Conservation (phyloP, 2,888 invertebrate species). For the Eupithecia subfuscata region DNA sequence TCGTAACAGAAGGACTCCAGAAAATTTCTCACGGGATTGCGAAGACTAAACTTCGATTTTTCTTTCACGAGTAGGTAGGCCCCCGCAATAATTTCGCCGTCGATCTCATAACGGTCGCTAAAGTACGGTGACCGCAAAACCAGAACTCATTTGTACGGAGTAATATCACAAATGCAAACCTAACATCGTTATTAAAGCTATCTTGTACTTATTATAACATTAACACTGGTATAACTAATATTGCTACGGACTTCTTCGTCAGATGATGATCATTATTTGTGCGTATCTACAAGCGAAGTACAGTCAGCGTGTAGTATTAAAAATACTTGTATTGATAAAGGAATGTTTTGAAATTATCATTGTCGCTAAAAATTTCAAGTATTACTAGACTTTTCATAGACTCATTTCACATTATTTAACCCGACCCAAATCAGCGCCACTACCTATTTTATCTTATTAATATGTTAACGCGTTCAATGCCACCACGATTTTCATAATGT, state of each 20-base stretch:
- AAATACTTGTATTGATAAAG: no score
- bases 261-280: not conserved
- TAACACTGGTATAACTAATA: conserved; percentile 18
- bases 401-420: not conserved
- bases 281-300: conserved; percentile 4
- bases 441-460: no score
- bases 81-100: not conserved
- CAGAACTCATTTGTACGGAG: conserved; percentile 68
- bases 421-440: no score
- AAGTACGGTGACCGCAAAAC: conserved; percentile 1
- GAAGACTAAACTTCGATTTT: not conserved
- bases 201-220: conserved; percentile 34
- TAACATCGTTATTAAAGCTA: conserved; percentile 73
- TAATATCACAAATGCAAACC: conserved; percentile 78
- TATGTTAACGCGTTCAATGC: no score
- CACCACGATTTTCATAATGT: no score
- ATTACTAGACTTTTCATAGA: not conserved
- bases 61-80: no score
- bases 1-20: not conserved
- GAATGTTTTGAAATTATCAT: not conserved
- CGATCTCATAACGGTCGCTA: not conserved
- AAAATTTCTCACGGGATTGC: not conserved
- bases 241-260: not conserved
- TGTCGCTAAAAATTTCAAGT: not conserved
- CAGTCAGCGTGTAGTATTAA: not conserved